Evolutionary conservation across 2,113 vertebrate genomes (phyloP), one percentile per base, ranked within the genome.

Genomic region (Peromyscus leucopus): DNA sequence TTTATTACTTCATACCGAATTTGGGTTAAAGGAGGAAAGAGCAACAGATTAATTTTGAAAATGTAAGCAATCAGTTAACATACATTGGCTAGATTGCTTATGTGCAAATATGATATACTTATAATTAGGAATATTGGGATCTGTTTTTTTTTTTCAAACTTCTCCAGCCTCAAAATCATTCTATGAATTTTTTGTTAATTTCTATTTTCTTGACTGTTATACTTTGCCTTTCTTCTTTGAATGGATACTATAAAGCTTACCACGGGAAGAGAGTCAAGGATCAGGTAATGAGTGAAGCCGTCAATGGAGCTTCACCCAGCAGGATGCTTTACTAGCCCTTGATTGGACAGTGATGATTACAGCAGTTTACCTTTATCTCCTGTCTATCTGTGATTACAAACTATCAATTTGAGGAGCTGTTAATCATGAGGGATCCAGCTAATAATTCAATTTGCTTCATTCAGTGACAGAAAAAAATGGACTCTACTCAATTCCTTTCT

Each of bases 1-100:
- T 63, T 95, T 91, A 63, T 88, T 93, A 96, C 31, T 93, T 87
- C 6, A 91, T n/a, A 79, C 2, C 69, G 16, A 75, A 74, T 92
- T 93, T 96, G 93, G 12, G 42, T 90, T 97, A 87, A 90, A 93
- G 74, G 21, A 94, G 24, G 36, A 97, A 94, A 93, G 28, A 82
- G 16, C 21, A 89, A 87, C 24, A 92, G 39, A 90, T 93, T 95
- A 92, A 79, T 90, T 93, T 21, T 75, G 89, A 87, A 97, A 96
- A 91, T 89, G 9, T 46, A 79, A 95, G 39, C 83, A 78, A 91
- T 51, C 19, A 71, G 7, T 94, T 88, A 95, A 65, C 12, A 5
- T 67, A 94, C 16, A 61, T n/a, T 96, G 8, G 83, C 36, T 78
- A 71, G 28, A 91, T 61, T 82, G 19, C 24, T 55, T 83, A 59